Conservation (phyloP, 1,140 invertebrate species). For the Orchestia grillus region DNA sequence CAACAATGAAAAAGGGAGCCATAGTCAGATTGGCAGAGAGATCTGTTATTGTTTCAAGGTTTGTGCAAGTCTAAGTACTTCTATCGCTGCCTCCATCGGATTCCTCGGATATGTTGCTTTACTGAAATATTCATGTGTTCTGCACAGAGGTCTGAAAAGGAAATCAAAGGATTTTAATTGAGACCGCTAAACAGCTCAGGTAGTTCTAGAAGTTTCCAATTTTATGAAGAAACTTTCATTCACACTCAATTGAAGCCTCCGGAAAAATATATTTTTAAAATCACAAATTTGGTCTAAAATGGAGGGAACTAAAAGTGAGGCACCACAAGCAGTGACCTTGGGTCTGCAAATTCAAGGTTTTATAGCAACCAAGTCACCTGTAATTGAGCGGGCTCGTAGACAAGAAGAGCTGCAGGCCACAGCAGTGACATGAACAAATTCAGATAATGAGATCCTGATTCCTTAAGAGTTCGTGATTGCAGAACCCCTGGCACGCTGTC, state of each 20-base stretch:
- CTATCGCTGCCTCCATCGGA: background rate
- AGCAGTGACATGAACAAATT: constrained; percentile 52
- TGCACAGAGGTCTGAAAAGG: background rate
- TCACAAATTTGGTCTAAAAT: background rate
- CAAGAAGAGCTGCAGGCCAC: constrained; percentile 13
- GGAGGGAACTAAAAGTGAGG: background rate
- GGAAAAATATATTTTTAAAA: background rate
- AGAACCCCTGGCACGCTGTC: constrained; percentile 22
- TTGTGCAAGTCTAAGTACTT: background rate
- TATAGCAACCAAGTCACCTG: background rate
- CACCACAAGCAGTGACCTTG: background rate
- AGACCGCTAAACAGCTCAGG: background rate
- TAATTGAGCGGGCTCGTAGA: background rate
- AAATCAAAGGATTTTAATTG: background rate
- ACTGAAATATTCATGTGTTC: background rate
- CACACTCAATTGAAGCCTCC: background rate
- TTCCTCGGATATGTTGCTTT: background rate
- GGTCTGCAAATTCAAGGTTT: background rate
- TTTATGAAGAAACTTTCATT: background rate
- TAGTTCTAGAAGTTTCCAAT: background rate
- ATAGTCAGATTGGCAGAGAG: too few relatives aligned
- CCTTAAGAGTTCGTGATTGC: constrained; percentile 24
- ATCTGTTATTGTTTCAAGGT: too few relatives aligned
- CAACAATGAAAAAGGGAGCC: too few relatives aligned
- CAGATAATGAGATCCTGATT: constrained; percentile 46